phyloP scores from a whole-genome alignment of 92 coral and sea anemone species.

The Epizoanthus rinbou region DNA sequence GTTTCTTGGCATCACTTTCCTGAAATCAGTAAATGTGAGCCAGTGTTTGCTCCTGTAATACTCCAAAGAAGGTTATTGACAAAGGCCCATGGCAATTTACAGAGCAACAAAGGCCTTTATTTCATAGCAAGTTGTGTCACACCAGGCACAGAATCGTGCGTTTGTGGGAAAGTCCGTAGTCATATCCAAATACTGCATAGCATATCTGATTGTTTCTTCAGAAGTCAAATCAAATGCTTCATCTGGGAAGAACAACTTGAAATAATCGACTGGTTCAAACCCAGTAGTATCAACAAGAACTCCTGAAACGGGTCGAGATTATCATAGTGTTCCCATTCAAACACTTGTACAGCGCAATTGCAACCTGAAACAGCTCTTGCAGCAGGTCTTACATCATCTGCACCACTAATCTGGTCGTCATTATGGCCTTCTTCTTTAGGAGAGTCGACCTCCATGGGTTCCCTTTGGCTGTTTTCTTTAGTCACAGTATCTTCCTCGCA shows the following conservation, averaged over 20 bases:
- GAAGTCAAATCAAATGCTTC: constrained; percentile 56
- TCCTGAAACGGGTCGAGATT: constrained; percentile 54
- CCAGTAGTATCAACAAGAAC: constrained; percentile 55
- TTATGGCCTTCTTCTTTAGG: constrained; percentile 1
- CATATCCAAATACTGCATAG: constrained; percentile 49
- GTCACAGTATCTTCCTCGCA: constrained; percentile 18
- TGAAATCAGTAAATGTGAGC: constrained; percentile 50
- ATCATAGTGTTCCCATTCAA: constrained; percentile 49
- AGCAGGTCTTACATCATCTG: constrained; percentile 25
- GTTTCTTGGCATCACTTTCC: constrained; percentile 72
- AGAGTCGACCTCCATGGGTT: constrained; percentile 24
- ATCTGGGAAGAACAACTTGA: constrained; percentile 51
- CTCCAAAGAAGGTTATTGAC: constrained; percentile 54
- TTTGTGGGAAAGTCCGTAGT: constrained; percentile 34
- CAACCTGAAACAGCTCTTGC: constrained; percentile 24
- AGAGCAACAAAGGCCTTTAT: constrained; percentile 66
- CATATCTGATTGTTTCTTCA: constrained; percentile 61
- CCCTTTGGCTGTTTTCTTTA: constrained; percentile 11
- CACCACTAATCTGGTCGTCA: background rate
- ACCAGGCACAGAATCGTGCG: constrained; percentile 63
- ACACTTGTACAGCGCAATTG: constrained; percentile 15
- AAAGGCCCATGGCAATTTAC: constrained; percentile 62
- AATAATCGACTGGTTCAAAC: constrained; percentile 53
- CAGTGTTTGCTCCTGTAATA: constrained; percentile 61
- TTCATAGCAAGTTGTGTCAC: constrained; percentile 59